Evolutionary conservation across 2,113 vertebrate genomes (phyloP).

Genomic region (Ophthalmotilapia sp.): DNA sequence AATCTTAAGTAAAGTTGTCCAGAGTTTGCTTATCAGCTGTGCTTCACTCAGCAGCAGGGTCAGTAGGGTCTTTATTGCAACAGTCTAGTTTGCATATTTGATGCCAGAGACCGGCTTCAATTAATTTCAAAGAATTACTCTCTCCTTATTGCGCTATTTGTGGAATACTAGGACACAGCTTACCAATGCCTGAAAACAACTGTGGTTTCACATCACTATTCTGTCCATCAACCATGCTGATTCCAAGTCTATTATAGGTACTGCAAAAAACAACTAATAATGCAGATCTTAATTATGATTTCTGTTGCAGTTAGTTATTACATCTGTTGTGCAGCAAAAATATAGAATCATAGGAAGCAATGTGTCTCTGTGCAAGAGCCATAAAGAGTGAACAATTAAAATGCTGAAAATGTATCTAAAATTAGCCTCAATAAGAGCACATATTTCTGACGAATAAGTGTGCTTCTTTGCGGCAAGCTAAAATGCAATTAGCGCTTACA

Average conservation of each 20-base stretch:
- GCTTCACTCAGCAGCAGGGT: not conserved
- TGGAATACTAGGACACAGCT: not conserved
- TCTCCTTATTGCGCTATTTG: not conserved
- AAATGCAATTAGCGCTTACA: constrained; percentile 45
- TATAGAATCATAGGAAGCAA: not conserved
- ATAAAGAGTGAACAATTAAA: not conserved
- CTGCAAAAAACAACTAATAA: not conserved
- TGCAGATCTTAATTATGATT: not conserved
- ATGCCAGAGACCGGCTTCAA: not conserved
- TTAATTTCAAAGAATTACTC: not conserved
- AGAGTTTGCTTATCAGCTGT: not conserved
- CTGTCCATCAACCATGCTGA: not conserved
- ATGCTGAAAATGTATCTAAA: constrained; percentile 8
- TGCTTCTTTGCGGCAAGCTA: constrained; percentile 13
- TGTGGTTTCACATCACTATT: not conserved
- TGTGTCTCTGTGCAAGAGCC: not conserved
- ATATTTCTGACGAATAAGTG: constrained; percentile 11
- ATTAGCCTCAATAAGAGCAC: not conserved
- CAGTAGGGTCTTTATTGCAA: not conserved
- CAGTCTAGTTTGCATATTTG: not conserved
- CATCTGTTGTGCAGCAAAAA: not conserved
- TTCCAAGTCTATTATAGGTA: not conserved
- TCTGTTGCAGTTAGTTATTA: not conserved
- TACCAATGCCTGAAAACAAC: not conserved
- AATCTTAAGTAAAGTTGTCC: not conserved